phyloP scores from a whole-genome alignment of 30 jellyfish, hydroid and myxozoan species.

The Hydractinia symbiolongicarpus region DNA sequence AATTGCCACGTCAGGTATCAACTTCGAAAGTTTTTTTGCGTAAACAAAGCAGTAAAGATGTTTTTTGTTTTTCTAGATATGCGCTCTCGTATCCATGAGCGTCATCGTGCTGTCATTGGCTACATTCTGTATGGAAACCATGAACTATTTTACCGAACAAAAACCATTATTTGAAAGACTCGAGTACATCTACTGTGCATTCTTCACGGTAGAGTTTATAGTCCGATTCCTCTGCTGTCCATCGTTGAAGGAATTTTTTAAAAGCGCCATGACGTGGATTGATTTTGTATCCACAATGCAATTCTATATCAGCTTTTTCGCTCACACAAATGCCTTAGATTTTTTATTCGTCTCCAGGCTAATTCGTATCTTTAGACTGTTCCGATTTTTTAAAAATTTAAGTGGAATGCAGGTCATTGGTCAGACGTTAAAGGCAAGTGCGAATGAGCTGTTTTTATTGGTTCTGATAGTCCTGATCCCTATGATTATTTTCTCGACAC shows the following conservation, averaged over 20 bases:
- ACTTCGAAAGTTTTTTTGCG: background rate
- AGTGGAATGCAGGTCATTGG: slow-evolving; percentile 99
- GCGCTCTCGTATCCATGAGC: slow-evolving; percentile 62
- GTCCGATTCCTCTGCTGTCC: slow-evolving; percentile 82
- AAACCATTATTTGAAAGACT: slow-evolving; percentile 37
- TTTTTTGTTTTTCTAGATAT: slow-evolving; percentile 35
- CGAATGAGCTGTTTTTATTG: slow-evolving; percentile 79
- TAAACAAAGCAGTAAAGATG: background rate
- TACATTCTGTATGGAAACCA: slow-evolving; percentile 88
- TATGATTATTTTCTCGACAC: slow-evolving; percentile 89
- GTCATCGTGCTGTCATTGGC: slow-evolving; percentile 84
- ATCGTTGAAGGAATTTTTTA: slow-evolving; percentile 46
- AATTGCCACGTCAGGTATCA: background rate
- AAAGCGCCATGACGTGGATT: slow-evolving; percentile 73
- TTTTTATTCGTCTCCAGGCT: slow-evolving; percentile 82
- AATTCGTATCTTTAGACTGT: slow-evolving; percentile 75
- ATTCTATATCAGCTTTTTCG: slow-evolving; percentile 72
- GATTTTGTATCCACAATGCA: slow-evolving; percentile 81
- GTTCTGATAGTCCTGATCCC: slow-evolving; percentile 79
- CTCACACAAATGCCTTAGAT: slow-evolving; percentile 57
- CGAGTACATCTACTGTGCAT: slow-evolving; percentile 84
- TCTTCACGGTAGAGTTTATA: slow-evolving; percentile 81
- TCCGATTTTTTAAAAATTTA: slow-evolving; percentile 86
- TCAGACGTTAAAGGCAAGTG: slow-evolving; percentile 95
- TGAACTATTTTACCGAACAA: slow-evolving; percentile 43